phyloP scores from a whole-genome alignment of 2,113 vertebrate genomes.

The Silurus meridionalis region DNA sequence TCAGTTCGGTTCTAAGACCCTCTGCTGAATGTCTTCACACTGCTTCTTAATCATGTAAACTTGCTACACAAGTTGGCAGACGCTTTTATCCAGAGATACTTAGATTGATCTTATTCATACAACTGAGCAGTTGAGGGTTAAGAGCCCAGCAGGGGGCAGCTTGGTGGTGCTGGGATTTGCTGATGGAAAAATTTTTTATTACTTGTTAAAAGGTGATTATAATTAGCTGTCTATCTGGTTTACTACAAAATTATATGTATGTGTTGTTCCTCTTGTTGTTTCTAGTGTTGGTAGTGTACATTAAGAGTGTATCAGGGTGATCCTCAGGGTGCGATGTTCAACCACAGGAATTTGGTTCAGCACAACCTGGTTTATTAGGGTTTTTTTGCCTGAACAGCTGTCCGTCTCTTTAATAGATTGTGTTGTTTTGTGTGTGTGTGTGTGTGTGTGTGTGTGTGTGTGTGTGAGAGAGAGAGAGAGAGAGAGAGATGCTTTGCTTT shows the following conservation, averaged over 20 bases:
- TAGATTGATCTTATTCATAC: too few relatives aligned
- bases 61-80: neutral
- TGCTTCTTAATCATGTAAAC: neutral
- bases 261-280: neutral
- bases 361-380: neutral
- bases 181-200: neutral
- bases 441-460: constrained; percentile 46
- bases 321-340: neutral
- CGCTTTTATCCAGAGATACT: too few relatives aligned
- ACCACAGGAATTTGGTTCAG: neutral
- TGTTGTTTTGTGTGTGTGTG: constrained; percentile 31
- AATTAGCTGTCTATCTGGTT: neutral
- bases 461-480: too few relatives aligned
- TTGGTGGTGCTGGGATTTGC: too few relatives aligned
- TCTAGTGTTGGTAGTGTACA: neutral
- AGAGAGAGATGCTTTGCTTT: constrained; percentile 52
- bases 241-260: neutral
- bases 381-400: constrained; percentile 57
- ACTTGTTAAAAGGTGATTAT: neutral
- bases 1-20: neutral
- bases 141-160: too few relatives aligned
- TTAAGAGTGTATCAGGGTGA: neutral
- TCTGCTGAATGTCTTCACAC: neutral
- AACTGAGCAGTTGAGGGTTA: too few relatives aligned
- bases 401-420: constrained; percentile 41